Conservation (phyloP, 2,888 invertebrate genomes). For the Ypsolopha scabrella region DNA sequence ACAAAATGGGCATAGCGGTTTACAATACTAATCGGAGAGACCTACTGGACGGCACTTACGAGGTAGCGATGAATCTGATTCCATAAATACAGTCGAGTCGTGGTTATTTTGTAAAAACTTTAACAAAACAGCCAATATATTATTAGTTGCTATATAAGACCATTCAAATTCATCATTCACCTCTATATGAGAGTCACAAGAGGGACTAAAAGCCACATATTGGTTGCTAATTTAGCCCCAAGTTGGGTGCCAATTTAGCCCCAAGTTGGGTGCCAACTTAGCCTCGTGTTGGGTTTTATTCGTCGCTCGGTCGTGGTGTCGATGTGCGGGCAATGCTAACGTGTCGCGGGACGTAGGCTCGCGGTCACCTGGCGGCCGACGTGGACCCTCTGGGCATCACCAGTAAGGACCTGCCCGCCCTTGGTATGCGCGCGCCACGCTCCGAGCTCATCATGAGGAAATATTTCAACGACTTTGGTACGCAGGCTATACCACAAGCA, state of each 20-base stretch:
- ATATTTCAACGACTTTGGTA: slow-evolving; percentile 66
- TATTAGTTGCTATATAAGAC: too few species aligned
- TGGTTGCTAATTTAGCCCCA: neutral
- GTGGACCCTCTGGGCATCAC: slow-evolving; percentile 95
- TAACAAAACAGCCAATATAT: too few species aligned
- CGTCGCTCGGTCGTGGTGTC: slow-evolving; percentile 1
- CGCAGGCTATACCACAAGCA: slow-evolving; percentile 24
- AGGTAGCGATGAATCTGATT: neutral
- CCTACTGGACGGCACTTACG: neutral
- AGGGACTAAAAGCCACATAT: too few species aligned
- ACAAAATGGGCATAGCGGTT: too few species aligned
- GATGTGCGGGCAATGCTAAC: slow-evolving; percentile 1
- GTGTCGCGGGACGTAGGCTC: slow-evolving; percentile 74
- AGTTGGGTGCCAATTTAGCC: slow-evolving; percentile 1
- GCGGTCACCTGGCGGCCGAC: slow-evolving; percentile 93
- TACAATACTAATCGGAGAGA: too few species aligned
- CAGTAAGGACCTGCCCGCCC: slow-evolving; percentile 73
- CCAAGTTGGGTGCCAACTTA: slow-evolving; percentile 11
- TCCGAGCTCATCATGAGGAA: slow-evolving; percentile 71
- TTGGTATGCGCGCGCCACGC: slow-evolving; percentile 62
- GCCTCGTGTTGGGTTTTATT: neutral
- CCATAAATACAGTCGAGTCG: too few species aligned
- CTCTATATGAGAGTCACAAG: too few species aligned
- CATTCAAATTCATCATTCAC: too few species aligned
- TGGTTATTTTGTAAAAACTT: too few species aligned